Base-by-base conservation (phyloP, 2,888 invertebrate species). In the Bedellia somnulentella region DNA sequence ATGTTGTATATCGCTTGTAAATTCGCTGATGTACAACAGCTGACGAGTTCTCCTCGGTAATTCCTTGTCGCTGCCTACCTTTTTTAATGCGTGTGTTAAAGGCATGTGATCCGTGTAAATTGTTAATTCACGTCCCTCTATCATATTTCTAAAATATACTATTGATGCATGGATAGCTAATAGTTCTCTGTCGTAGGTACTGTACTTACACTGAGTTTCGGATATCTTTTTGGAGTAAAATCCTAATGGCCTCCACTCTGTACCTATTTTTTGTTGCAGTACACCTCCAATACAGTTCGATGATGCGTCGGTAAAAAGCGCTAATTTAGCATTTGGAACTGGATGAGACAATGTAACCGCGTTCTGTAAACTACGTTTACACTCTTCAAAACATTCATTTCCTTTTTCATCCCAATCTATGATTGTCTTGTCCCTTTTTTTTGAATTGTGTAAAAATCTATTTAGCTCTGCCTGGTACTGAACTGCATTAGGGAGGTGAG, bases 21-120 rank as follows among this genome's bases (percentile, higher is more conserved):
- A 40, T 16, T 39, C 37, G 5, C 35, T 35, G 6, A 41, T 38
- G 15, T 27, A 38, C n/a, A 31, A 13, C 2, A 41, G 14, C 9
- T 41, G 38, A 5, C 38, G 3, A 5, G 29, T 30, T 10, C 41
- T 13, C n/a, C 37, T 15, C n/a, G n/a, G n/a, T n/a, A n/a, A n/a
- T n/a, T n/a, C n/a, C n/a, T n/a, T n/a, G n/a, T n/a, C n/a, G n/a
- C n/a, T n/a, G n/a, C n/a, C n/a, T n/a, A n/a, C n/a, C n/a, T n/a
- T n/a, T n/a, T n/a, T n/a, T n/a, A n/a, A 37, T 1, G 39, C 38
- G 14, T 27, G 37, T 1, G 31, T 35, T 11, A 43, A 32, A 1
- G 46, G 44, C 16, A 27, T 29, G 26, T 36, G 36, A 15, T 36
- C 36, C 5, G 32, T 36, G 13, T 16, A 34, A 11, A 36, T 24